These are phyloP conservation scores for Brachionichthys hirsutus DNA, from an alignment of 2,113 vertebrate genomes.

Conservation along the genomic window DNA sequence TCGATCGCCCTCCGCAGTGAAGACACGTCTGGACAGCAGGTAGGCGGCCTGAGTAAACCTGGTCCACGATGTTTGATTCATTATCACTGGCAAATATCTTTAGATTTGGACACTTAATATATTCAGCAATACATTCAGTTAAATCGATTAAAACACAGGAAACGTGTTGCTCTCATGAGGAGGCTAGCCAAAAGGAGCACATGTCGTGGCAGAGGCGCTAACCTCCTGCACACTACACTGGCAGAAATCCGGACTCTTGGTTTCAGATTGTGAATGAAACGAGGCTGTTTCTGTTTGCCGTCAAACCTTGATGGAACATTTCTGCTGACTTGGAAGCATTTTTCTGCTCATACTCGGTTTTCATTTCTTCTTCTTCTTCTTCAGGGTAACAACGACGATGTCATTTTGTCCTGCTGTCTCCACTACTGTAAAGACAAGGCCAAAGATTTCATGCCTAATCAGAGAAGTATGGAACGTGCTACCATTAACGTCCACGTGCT, in stretches of 20 bases:
- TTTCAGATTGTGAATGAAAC: not conserved
- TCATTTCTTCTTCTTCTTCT: conserved; percentile 37
- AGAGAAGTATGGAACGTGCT: conserved; percentile 80
- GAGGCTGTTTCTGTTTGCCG: not conserved
- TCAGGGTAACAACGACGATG: conserved; percentile 96
- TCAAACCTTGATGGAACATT: not conserved
- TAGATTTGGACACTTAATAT: no score
- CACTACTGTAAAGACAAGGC: conserved; percentile 98
- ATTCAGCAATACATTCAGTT: no score
- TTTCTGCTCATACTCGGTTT: not conserved
- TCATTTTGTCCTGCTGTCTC: conserved; percentile 77
- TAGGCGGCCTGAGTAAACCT: conserved; percentile 52
- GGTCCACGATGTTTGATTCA: not conserved
- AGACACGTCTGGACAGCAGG: conserved; percentile 95
- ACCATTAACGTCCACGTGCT: not conserved
- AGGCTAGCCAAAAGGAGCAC: no score
- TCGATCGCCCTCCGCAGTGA: conserved; percentile 98
- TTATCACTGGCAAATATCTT: not conserved
- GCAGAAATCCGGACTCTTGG: not conserved
- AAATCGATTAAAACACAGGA: no score
- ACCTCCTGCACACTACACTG: no score
- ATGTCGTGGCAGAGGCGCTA: no score
- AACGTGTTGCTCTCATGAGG: no score
- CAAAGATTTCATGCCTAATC: conserved; percentile 91
- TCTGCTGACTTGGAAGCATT: no score